Conservation (phyloP, 2,113 vertebrate species). For the Bucco capensis region DNA sequence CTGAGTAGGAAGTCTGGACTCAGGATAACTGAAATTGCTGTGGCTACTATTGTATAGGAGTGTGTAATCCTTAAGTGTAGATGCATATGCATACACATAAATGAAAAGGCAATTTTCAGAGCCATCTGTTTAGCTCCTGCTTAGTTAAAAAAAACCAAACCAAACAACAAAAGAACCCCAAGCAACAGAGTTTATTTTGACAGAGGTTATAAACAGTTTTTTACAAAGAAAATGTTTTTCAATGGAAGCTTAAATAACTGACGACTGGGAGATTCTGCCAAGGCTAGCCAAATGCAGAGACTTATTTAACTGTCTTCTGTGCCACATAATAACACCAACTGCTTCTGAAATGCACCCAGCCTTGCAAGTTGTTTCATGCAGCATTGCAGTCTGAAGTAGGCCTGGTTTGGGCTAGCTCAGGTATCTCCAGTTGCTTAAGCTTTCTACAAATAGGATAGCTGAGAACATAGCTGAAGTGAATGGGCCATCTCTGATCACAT, state of each 20-base stretch:
- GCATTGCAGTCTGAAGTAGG: neutral
- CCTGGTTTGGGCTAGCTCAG: neutral
- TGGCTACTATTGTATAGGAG: neutral
- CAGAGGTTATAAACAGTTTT: constrained; percentile 3
- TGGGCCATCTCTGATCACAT: neutral
- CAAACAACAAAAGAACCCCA: neutral
- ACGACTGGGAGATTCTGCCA: neutral
- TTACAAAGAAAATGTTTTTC: constrained; percentile 3
- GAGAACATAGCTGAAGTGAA: neutral
- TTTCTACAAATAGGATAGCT: neutral
- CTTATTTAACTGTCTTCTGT: neutral
- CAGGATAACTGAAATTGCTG: neutral
- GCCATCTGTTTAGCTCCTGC: neutral
- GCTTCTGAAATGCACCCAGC: neutral
- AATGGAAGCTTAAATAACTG: neutral
- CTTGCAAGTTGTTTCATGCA: neutral
- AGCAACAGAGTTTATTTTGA: neutral
- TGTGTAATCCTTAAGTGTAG: neutral
- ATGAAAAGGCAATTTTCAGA: neutral
- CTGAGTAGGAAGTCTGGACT: neutral
- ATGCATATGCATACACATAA: neutral
- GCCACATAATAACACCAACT: neutral
- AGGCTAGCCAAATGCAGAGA: neutral
- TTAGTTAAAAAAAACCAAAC: neutral
- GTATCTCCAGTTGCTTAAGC: neutral